phyloP scores from a whole-genome alignment of 1,140 invertebrate species.

The Sesamia nonagrioides region DNA sequence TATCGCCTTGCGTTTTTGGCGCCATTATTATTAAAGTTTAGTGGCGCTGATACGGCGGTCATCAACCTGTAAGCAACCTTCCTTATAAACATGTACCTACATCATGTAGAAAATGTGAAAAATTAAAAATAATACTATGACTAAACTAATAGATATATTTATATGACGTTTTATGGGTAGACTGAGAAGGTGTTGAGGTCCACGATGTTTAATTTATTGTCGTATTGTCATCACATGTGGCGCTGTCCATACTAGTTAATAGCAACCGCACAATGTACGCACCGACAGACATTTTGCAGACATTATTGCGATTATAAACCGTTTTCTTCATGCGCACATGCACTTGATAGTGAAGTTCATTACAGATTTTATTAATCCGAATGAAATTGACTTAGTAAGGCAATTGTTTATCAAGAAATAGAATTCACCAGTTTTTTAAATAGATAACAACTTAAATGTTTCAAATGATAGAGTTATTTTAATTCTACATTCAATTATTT shows the following conservation, averaged over 20 bases:
- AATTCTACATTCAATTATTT: neutral
- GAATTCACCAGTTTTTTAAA: constrained; percentile 23
- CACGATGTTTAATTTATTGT: too few relatives aligned
- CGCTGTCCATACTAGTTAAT: constrained; percentile 8
- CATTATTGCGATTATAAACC: constrained; percentile 31
- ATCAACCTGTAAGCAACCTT: too few relatives aligned
- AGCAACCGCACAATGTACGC: constrained; percentile 42
- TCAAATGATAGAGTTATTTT: constrained; percentile 9
- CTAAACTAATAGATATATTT: too few relatives aligned
- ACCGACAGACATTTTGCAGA: constrained; percentile 31
- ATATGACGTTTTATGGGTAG: too few relatives aligned
- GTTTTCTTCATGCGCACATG: constrained; percentile 60
- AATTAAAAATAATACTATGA: too few relatives aligned
- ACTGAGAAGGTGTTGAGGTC: too few relatives aligned
- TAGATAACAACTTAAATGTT: constrained; percentile 21
- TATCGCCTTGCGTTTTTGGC: too few relatives aligned
- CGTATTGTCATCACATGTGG: too few relatives aligned
- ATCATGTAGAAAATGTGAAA: too few relatives aligned
- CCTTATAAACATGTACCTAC: too few relatives aligned
- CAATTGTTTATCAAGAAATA: constrained; percentile 48
- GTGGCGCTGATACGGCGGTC: too few relatives aligned
- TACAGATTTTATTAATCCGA: constrained; percentile 62
- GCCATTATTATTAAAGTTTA: too few relatives aligned
- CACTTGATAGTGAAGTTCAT: constrained; percentile 64
- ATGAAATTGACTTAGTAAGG: constrained; percentile 48